Evolutionary conservation across 2,888 invertebrate species (phyloP), one percentile per base, ranked within the genome.

Genomic region (Trachelus tabidus): DNA sequence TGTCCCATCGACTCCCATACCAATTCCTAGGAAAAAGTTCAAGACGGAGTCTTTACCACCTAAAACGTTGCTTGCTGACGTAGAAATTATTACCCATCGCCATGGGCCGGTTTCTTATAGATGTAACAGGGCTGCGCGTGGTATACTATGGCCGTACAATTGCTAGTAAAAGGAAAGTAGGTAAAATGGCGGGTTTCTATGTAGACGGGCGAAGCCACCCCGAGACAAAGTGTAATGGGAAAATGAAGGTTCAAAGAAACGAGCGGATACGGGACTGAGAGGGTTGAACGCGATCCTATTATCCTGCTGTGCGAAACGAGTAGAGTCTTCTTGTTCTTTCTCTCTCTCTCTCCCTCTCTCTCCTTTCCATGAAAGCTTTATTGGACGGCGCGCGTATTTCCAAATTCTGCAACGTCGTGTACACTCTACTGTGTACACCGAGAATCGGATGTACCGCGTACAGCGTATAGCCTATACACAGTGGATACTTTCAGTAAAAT

Each of bases 161-260:
- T 23, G 23, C 56, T 9, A 56, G 56, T 23, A 23, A 23, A 56
- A 56, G 23, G 56, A 56, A 23, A 56, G 56, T 56, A 56, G 56
- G 23, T 56, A 56, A 56, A 56, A 56, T 23, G 56, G 23, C 56
- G 56, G 56, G 56, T 23, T 56, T 56, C 56, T 56, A 56, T 56
- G 56, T 56, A 56, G 77, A 73, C 79, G 79, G 34, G 81, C 76
- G 69, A 77, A 69, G 79, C 71, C 77, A 56, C 76, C 34, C 71
- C 76, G 84, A 85, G 82, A 86, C 85, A 84, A 84, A 85, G 84
- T 82, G 85, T 86, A 82, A 83, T 80, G 77, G 83, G 81, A 81
- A 79, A 81, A 82, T 83, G 86, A 86, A 84, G 82, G 80, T 81
- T 83, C 79, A 85, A 83, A 82, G 81, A 84, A 82, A 79, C 30